A percentile compares a stretch with the other conserved stretches of the same genome.
These are phyloP conservation scores for Tachystola acroxantha DNA, from an alignment of 2,888 invertebrate genomes.

Conservation along the genomic window DNA sequence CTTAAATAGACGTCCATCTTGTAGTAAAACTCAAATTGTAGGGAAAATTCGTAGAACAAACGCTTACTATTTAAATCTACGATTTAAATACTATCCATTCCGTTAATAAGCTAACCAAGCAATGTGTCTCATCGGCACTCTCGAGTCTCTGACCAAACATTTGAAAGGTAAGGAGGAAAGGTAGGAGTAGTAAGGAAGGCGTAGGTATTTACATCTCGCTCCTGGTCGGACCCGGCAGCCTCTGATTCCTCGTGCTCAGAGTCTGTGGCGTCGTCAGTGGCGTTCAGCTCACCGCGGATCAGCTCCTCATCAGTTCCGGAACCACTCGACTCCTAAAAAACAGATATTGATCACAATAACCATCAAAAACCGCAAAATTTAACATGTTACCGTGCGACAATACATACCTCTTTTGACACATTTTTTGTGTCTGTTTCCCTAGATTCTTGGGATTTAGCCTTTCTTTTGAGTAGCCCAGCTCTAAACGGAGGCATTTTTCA, in stretches of 20 bases:
- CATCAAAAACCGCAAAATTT: neutral
- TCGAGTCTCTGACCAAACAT: too few species aligned
- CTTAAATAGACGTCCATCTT: neutral
- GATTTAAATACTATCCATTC: neutral
- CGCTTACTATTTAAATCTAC: neutral
- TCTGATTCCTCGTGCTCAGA: constrained; percentile 66
- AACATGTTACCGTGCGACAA: neutral
- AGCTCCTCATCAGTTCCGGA: constrained; percentile 36
- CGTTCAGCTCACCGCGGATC: constrained; percentile 39
- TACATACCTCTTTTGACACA: constrained; percentile 21
- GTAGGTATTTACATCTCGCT: constrained; percentile 54
- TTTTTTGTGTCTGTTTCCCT: constrained; percentile 18
- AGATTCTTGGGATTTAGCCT: constrained; percentile 28
- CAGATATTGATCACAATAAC: neutral
- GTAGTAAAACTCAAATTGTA: too few species aligned
- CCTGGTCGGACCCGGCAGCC: constrained; percentile 52
- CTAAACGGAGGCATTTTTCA: constrained; percentile 61
- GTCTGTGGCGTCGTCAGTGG: constrained; percentile 48
- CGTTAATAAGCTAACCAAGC: neutral
- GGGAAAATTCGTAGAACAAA: too few species aligned
- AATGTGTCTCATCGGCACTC: neutral
- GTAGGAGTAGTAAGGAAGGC: neutral
- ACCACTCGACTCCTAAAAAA: constrained; percentile 20
- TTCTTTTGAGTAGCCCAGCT: constrained; percentile 57
- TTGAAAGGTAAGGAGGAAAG: too few species aligned